Percentiles rank a stretch among this genome's conserved stretches.
phyloP scores from a whole-genome alignment of 2,113 vertebrate species.

The Phylloscopus whistleri region DNA sequence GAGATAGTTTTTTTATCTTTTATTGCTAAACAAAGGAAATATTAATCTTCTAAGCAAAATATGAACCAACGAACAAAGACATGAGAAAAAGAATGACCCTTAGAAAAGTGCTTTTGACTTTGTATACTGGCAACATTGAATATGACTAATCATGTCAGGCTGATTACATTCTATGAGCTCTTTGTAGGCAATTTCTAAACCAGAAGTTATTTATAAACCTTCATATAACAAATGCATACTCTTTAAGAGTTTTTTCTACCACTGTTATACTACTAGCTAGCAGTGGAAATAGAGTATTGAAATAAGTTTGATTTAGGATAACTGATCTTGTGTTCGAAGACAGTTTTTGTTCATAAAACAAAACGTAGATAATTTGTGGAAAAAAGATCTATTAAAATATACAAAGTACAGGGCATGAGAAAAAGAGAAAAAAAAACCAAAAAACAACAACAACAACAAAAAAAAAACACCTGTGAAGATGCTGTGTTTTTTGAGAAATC shows the following conservation, averaged over 20 bases:
- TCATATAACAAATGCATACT: background rate
- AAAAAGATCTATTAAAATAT: background rate
- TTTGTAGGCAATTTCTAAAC: background rate
- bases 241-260: background rate
- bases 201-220: background rate
- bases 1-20: background rate
- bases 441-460: no score
- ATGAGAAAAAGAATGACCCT: background rate
- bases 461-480: background rate
- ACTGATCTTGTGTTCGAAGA: background rate
- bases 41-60: background rate
- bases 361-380: background rate
- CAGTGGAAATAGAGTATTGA: background rate
- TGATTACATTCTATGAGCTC: background rate
- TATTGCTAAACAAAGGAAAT: background rate
- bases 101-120: background rate
- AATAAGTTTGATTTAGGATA: background rate
- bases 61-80: background rate
- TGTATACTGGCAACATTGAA: rapidly evolving
- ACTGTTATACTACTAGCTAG: background rate
- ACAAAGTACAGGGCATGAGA: background rate
- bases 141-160: background rate
- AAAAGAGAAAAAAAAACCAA: background rate
- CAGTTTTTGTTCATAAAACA: background rate
- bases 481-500: background rate